Percentiles rank a stretch among this genome's conserved stretches.
phyloP scores from a whole-genome alignment of 2,888 invertebrate genomes.

The Oxytorus armatus region DNA sequence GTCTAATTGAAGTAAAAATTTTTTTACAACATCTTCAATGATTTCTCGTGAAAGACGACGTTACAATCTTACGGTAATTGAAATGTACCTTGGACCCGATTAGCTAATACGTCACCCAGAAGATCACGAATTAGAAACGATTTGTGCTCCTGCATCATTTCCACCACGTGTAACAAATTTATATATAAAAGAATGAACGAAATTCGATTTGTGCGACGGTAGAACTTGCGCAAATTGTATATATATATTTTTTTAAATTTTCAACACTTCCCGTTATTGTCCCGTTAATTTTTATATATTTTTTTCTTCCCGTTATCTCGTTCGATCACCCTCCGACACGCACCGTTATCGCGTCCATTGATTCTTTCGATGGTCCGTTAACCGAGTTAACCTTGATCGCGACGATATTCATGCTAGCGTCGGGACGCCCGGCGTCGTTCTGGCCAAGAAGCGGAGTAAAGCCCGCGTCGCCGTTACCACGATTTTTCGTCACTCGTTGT shows the following conservation, averaged over 20 bases:
- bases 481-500: slow-evolving; percentile 62
- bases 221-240: slow-evolving; percentile 6
- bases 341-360: slow-evolving; percentile 45
- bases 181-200: slow-evolving; percentile 39
- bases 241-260: not conserved
- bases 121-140: slow-evolving; percentile 94
- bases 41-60: not conserved
- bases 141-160: slow-evolving; percentile 86
- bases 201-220: slow-evolving; percentile 4
- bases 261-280: not conserved
- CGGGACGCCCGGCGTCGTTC: slow-evolving; percentile 75
- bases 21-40: not conserved
- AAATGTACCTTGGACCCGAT: slow-evolving; percentile 85
- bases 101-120: slow-evolving; percentile 90
- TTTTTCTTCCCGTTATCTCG: not conserved
- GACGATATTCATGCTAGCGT: slow-evolving; percentile 73
- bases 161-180: slow-evolving; percentile 22
- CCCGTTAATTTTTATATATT: not conserved
- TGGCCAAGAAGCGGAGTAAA: slow-evolving; percentile 67
- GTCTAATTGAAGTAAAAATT: not conserved
- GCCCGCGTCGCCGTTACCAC: slow-evolving; percentile 55
- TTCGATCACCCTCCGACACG: slow-evolving; percentile 43
- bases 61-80: not conserved
- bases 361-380: slow-evolving; percentile 37
- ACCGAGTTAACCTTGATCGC: slow-evolving; percentile 44